Conservation (phyloP, 2,113 vertebrate species). For the Sander lucioperca region DNA sequence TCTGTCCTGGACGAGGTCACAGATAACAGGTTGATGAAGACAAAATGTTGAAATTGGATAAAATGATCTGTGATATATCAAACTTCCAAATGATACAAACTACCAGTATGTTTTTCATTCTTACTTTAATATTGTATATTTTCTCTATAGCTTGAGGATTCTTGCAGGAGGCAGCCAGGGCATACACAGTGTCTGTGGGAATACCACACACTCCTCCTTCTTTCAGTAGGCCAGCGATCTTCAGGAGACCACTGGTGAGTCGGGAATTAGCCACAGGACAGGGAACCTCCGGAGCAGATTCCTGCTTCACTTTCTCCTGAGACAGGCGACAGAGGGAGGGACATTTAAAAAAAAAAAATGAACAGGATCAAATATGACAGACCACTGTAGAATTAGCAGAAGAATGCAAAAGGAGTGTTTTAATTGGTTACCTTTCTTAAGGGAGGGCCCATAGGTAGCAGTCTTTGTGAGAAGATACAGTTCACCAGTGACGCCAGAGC, state of each 20-base stretch:
- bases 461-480: conserved; percentile 82
- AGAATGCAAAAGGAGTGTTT: not conserved
- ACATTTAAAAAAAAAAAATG: too few relatives aligned
- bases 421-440: conserved; percentile 83
- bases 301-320: conserved; percentile 66
- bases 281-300: conserved; percentile 51
- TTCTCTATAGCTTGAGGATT: conserved; percentile 90
- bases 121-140: conserved; percentile 92
- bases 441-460: conserved; percentile 85
- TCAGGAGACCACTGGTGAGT: conserved; percentile 85
- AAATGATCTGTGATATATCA: not conserved
- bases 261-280: conserved; percentile 84
- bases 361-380: not conserved
- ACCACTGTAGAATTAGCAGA: not conserved
- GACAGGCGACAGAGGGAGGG: not conserved
- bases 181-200: conserved; percentile 92
- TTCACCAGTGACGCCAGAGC: conserved; percentile 86
- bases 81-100: not conserved
- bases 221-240: conserved; percentile 85
- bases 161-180: conserved; percentile 91
- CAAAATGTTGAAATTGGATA: not conserved
- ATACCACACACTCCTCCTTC: conserved; percentile 87
- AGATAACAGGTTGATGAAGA: conserved; percentile 3
- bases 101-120: not conserved
- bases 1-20: conserved; percentile 83